Evolutionary conservation across 1,140 invertebrate species (phyloP), one percentile per base, ranked within the genome.

Genomic region (Globodera rostochiensis): DNA sequence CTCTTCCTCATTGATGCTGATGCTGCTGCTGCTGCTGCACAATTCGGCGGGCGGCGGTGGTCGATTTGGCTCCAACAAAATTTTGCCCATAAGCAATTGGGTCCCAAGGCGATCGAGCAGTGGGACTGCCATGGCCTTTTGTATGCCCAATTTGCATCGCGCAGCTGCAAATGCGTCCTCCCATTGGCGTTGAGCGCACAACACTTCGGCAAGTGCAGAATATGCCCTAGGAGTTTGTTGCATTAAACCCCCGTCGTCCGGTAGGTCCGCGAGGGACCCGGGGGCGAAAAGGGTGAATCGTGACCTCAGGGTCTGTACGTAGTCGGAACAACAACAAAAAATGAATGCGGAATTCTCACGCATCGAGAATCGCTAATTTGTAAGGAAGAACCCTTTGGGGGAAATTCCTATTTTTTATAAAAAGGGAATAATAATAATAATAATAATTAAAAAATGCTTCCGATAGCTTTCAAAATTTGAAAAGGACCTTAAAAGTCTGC

Each of bases 81-180:
- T 47, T 71, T 71, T 25, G 69, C 36, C 69, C 36, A 71, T 36
- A 15, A 36, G 5, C 19, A 71, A 71, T 47, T 71, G 69, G 9
- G 69, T 71, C 9, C 69, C 11, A 11, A 71, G 21, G 8, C 46
- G 69, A 36, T 71, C 69, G 13, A 47, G 2, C 69, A 71, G 8
- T 6, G 69, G 69, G 9, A 36, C 5, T 47, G 8, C 69, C 46
- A 71, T 36, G 36, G 13, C 21, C 36, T 71, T 71, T 47, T 71
- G 69, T 25, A 71, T 36, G 36, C 36, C 46, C 69, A 71, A 47
- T 45, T 36, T 47, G 69, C 46, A 71, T 36, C 69, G 69, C 25
- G 69, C 69, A 45, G 69, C 69, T 6, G 21, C n/a, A 47, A 71
- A 71, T 5, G 69, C 69, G 15, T 71, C 69, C 46, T 71, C 69